A percentile compares a stretch with the other conserved stretches of the same genome.
Conservation (phyloP, 2,113 vertebrate genomes). For the Kryptolebias marmoratus region DNA sequence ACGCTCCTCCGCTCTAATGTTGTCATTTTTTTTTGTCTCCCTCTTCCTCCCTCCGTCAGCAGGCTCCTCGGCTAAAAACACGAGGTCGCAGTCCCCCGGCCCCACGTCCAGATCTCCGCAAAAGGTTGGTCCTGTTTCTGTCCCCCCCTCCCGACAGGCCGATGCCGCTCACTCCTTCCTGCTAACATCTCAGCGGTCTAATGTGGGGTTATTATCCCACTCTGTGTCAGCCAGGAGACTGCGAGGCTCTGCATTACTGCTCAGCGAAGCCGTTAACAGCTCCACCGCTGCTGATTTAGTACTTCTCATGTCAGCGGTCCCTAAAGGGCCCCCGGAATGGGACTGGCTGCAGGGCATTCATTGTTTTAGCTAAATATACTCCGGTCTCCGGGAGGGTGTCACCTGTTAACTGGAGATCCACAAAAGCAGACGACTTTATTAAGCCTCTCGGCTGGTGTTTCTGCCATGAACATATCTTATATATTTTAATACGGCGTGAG, state of each 20-base stretch:
- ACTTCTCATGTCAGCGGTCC: slow-evolving; percentile 54
- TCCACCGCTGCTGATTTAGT: slow-evolving; percentile 53
- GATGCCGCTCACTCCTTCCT: slow-evolving; percentile 2
- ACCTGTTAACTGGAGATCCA: slow-evolving; percentile 10
- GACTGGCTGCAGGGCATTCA: slow-evolving; percentile 35
- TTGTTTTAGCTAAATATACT: slow-evolving; percentile 27
- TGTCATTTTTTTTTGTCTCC: slow-evolving; percentile 16
- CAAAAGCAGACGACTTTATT: slow-evolving; percentile 23
- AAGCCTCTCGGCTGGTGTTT: background rate
- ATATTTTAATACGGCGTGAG: too few species aligned
- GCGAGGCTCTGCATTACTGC: slow-evolving; percentile 43
- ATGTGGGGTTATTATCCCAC: slow-evolving; percentile 46
- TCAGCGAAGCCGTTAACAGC: slow-evolving; percentile 56
- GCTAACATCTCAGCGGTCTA: slow-evolving; percentile 16
- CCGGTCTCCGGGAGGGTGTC: slow-evolving; percentile 18
- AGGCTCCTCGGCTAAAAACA: slow-evolving; percentile 93
- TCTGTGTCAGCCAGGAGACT: slow-evolving; percentile 37
- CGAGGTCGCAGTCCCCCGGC: slow-evolving; percentile 87
- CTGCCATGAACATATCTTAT: background rate
- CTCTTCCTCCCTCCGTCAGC: slow-evolving; percentile 52
- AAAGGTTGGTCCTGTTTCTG: slow-evolving; percentile 85
- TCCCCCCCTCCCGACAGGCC: slow-evolving; percentile 11
- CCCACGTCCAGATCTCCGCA: slow-evolving; percentile 91
- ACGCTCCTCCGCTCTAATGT: background rate
- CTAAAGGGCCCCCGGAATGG: slow-evolving; percentile 12